A percentile compares a stretch with the other conserved stretches of the same genome.
Conservation (phyloP, 2,113 vertebrate species). For the Ciconia stormi region DNA sequence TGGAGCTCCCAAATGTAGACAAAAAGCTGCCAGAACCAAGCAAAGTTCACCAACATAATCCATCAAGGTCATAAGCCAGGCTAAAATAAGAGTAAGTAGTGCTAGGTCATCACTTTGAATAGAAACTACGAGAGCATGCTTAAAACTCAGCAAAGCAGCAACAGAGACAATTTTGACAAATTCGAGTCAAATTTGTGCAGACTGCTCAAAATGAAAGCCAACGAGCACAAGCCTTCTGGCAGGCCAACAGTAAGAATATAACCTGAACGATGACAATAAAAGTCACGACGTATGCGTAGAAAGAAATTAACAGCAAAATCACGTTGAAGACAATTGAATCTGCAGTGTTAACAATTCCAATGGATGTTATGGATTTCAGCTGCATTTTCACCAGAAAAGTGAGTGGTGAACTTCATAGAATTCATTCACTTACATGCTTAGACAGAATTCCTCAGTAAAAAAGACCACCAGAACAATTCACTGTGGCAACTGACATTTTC, state of each 20-base stretch:
- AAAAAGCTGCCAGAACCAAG: not conserved
- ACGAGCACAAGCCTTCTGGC: not conserved
- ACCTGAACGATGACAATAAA: not conserved
- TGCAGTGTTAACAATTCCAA: not conserved
- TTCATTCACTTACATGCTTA: not conserved
- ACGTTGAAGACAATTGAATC: rapidly evolving
- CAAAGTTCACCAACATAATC: not conserved
- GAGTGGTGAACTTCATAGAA: not conserved
- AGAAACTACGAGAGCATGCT: not conserved
- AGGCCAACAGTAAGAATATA: not conserved
- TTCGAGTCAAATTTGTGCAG: not conserved
- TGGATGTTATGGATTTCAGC: not conserved
- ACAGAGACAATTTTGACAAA: not conserved
- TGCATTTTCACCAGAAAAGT: not conserved
- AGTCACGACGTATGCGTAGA: not conserved
- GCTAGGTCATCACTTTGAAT: too few species aligned
- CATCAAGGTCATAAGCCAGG: not conserved
- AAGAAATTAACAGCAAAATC: not conserved
- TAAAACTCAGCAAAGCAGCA: not conserved
- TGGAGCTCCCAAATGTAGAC: not conserved
- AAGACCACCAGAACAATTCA: not conserved
- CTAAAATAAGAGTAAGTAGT: not conserved
- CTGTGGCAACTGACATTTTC: not conserved
- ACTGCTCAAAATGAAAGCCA: not conserved
- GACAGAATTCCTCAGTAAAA: not conserved